These are phyloP conservation scores for Cistogaster globosa DNA, from an alignment of 2,888 invertebrate genomes.

Conservation along the genomic window DNA sequence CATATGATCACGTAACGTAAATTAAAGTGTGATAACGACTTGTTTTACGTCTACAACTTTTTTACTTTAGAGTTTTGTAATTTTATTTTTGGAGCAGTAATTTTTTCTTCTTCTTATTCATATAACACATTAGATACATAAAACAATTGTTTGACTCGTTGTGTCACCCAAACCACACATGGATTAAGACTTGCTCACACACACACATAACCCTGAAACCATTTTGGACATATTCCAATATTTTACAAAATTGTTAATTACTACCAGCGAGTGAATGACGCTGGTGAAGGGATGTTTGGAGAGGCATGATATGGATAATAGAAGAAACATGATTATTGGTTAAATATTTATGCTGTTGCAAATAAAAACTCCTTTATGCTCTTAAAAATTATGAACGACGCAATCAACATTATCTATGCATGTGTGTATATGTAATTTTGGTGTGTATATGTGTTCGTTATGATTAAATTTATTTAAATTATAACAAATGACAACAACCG, in stretches of 20 bases:
- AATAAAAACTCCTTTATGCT: constrained; percentile 47
- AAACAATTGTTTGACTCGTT: constrained; percentile 34
- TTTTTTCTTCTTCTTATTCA: constrained; percentile 33
- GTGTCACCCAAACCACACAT: constrained; percentile 16
- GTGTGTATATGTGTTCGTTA: constrained; percentile 7
- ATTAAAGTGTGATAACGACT: constrained; percentile 72
- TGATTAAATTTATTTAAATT: constrained; percentile 32
- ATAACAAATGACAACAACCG: constrained; percentile 57
- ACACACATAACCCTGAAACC: constrained; percentile 22
- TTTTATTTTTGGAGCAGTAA: constrained; percentile 10
- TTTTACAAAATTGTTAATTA: constrained; percentile 71
- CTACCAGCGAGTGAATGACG: constrained; percentile 22
- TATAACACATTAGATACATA: background rate
- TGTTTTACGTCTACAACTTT: constrained; percentile 70
- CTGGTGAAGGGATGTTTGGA: background rate
- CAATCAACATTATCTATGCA: background rate
- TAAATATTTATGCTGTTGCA: background rate
- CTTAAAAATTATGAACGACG: constrained; percentile 28
- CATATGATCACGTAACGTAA: constrained; percentile 72
- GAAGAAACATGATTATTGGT: constrained; percentile 46
- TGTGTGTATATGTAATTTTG: background rate
- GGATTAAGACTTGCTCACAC: background rate
- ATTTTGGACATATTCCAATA: constrained; percentile 70
- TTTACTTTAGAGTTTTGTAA: constrained; percentile 11
- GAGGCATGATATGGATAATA: background rate